phyloP scores from a whole-genome alignment of 2,113 vertebrate genomes.

The Orthonyx spaldingii region DNA sequence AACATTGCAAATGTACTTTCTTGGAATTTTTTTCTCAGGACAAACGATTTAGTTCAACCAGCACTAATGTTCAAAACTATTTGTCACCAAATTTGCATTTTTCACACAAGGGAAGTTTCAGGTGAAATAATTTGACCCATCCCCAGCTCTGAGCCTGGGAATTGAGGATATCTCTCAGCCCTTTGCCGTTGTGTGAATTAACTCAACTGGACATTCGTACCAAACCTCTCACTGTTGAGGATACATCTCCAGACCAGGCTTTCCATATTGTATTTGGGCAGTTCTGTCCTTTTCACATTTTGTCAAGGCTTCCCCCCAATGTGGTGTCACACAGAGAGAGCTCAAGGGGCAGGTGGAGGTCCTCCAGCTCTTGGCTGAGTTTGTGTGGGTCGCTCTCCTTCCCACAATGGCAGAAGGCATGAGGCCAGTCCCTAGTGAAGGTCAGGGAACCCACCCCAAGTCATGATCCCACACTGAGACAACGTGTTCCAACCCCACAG shows the following conservation, averaged over 20 bases:
- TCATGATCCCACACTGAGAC: background rate
- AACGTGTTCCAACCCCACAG: background rate
- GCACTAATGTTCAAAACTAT: slow-evolving; percentile 23
- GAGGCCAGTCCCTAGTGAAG: background rate
- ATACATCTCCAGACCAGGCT: background rate
- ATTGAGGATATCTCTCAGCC: background rate
- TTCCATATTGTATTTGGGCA: background rate
- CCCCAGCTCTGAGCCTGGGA: slow-evolving; percentile 21
- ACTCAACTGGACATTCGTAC: background rate
- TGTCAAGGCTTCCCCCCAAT: background rate
- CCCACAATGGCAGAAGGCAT: background rate
- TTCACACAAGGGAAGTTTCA: slow-evolving; percentile 45
- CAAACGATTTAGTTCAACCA: slow-evolving; percentile 40
- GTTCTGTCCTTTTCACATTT: background rate
- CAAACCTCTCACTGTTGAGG: background rate
- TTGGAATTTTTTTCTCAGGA: slow-evolving; percentile 61
- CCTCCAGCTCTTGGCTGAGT: background rate
- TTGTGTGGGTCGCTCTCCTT: background rate
- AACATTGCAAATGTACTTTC: slow-evolving; percentile 65
- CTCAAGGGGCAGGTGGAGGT: background rate
- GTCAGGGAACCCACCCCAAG: background rate
- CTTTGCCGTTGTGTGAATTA: background rate
- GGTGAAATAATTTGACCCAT: slow-evolving; percentile 27
- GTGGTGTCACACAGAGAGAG: background rate
- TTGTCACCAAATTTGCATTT: slow-evolving; percentile 63